Conservation (phyloP, 2,113 vertebrate genomes). For the Polypterus senegalus region DNA sequence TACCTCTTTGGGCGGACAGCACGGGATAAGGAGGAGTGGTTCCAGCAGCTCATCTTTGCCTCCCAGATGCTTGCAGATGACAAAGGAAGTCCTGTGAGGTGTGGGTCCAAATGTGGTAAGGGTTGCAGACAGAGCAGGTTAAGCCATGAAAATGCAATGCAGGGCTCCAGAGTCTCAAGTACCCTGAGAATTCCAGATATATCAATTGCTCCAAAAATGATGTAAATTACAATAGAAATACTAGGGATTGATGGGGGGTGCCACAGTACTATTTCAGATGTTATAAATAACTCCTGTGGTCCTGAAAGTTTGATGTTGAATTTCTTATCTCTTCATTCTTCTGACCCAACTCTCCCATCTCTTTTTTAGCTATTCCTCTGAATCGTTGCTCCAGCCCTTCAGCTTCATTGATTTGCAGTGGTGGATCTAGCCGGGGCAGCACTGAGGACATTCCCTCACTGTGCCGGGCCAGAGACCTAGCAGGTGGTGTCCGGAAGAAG, state of each 20-base stretch:
- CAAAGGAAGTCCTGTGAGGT: conserved; percentile 22
- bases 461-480: conserved; percentile 27
- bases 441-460: conserved; percentile 41
- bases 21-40: conserved; percentile 83
- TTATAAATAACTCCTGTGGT: too few species aligned
- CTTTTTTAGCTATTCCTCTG: neutral
- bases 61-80: conserved; percentile 25
- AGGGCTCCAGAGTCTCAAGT: too few species aligned
- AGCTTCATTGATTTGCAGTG: conserved; percentile 17
- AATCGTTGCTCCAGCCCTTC: conserved; percentile 9
- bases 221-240: too few species aligned
- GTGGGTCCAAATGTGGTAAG: conserved; percentile 40
- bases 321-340: too few species aligned
- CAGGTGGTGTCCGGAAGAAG: conserved; percentile 28
- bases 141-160: neutral
- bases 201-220: too few species aligned
- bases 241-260: too few species aligned
- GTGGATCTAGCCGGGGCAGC: conserved; percentile 43
- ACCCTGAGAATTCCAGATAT: too few species aligned
- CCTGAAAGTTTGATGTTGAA: too few species aligned
- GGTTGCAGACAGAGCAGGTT: neutral
- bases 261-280: too few species aligned
- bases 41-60: conserved; percentile 50
- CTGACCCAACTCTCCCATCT: too few species aligned
- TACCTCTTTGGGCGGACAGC: conserved; percentile 73